A percentile compares a stretch with the other conserved stretches of the same genome.
Evolutionary conservation across 2,113 vertebrate genomes (phyloP).

Genomic region (Tychaedon coryphoeus): DNA sequence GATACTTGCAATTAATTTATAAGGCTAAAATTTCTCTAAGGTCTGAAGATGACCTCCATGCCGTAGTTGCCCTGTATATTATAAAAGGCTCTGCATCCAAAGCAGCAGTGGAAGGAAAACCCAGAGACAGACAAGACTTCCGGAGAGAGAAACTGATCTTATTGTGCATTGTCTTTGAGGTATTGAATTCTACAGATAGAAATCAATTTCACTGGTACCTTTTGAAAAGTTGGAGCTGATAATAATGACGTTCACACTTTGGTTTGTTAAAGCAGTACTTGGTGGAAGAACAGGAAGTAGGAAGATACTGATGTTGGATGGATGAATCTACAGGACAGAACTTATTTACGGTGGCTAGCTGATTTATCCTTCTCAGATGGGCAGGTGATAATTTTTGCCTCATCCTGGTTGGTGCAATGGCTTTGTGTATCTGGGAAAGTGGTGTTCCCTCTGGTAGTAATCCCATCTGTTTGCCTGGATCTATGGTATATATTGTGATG

Average conservation of each 20-base stretch:
- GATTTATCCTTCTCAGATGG: not conserved
- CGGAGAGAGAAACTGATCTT: not conserved
- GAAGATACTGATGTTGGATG: not conserved
- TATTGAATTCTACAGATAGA: not conserved
- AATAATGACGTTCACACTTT: not conserved
- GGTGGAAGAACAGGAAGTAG: not conserved
- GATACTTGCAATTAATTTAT: not conserved
- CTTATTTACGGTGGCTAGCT: not conserved
- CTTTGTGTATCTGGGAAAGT: not conserved
- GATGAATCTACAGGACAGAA: not conserved
- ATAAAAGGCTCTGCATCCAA: not conserved
- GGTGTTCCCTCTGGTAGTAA: not conserved
- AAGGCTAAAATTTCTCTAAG: not conserved
- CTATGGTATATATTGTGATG: not conserved
- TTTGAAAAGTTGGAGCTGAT: not conserved
- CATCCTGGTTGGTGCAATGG: not conserved
- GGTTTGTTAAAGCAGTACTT: not conserved
- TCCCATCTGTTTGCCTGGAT: not conserved
- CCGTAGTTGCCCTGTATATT: not conserved
- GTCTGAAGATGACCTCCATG: not conserved
- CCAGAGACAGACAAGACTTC: not conserved
- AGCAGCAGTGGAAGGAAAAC: not conserved
- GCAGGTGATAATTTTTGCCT: not conserved
- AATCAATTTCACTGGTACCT: not conserved
- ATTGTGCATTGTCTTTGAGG: not conserved